A percentile compares a stretch with the other conserved stretches of the same genome.
phyloP scores from a whole-genome alignment of 2,797 vertebrate species.

The Mormyrus proboscirostris region DNA sequence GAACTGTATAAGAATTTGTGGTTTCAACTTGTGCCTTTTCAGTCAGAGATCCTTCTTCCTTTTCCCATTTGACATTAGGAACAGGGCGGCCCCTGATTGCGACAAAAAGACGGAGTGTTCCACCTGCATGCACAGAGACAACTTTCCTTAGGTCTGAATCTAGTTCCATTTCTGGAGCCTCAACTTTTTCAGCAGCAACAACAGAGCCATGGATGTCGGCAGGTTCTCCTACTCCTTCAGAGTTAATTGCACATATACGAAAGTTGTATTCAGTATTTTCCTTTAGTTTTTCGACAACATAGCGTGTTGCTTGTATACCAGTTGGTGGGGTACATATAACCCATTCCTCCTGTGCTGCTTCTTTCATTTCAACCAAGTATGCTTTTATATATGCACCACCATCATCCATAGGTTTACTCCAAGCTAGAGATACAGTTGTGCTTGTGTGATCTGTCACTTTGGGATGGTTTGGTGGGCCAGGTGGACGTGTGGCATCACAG shows the following conservation, averaged over 20 bases:
- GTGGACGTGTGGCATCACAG: slow-evolving; percentile 80
- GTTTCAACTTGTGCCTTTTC: slow-evolving; percentile 80
- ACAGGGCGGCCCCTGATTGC: slow-evolving; percentile 90
- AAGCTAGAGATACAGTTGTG: slow-evolving; percentile 84
- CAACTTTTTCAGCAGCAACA: slow-evolving; percentile 72
- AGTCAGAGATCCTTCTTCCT: slow-evolving; percentile 77
- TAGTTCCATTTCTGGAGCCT: slow-evolving; percentile 93
- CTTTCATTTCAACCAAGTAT: slow-evolving; percentile 89
- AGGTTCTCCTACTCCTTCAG: slow-evolving; percentile 90
- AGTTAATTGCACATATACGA: slow-evolving; percentile 91
- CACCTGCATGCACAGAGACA: slow-evolving; percentile 82
- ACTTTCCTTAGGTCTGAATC: slow-evolving; percentile 95
- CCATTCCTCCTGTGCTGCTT: slow-evolving; percentile 80
- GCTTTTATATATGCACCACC: slow-evolving; percentile 88
- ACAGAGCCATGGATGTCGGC: slow-evolving; percentile 78
- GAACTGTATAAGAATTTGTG: slow-evolving; percentile 92
- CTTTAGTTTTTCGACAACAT: slow-evolving; percentile 81
- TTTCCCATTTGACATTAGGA: slow-evolving; percentile 93
- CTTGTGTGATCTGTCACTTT: slow-evolving; percentile 88
- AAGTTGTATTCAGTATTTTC: slow-evolving; percentile 90
- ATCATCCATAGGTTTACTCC: slow-evolving; percentile 88
- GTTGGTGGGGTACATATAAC: slow-evolving; percentile 79
- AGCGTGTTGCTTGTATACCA: slow-evolving; percentile 81
- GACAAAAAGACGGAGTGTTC: slow-evolving; percentile 89
- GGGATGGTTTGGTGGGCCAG: slow-evolving; percentile 86